Percentiles rank a stretch among this genome's conserved stretches.
Evolutionary conservation across 2,888 invertebrate species (phyloP).

Genomic region (Drosophila kambysellisi): DNA sequence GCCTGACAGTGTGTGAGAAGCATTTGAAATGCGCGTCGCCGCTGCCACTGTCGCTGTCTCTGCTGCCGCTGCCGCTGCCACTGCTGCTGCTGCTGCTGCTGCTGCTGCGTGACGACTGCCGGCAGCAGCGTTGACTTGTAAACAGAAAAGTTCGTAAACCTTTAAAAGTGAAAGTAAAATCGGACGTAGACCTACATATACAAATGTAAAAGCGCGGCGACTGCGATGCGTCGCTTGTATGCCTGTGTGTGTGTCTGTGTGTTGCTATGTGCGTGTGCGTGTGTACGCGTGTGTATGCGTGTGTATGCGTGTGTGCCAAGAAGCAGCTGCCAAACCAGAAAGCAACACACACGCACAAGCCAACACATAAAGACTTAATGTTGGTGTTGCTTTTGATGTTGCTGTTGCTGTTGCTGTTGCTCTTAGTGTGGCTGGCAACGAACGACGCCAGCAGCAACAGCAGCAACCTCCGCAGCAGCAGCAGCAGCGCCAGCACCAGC

Average conservation of each 20-base stretch:
- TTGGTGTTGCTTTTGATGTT: conserved; percentile 15
- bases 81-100: conserved; percentile 18
- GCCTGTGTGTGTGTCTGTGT: conserved; percentile 6
- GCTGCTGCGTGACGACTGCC: conserved; percentile 38
- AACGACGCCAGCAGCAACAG: conserved; percentile 46
- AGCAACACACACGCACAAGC: conserved; percentile 52
- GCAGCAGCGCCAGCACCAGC: conserved; percentile 24
- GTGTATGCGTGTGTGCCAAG: conserved; percentile 55
- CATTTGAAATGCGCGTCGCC: conserved; percentile 63
- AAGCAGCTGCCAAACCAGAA: conserved; percentile 76
- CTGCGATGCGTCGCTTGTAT: conserved; percentile 29
- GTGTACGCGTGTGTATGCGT: conserved; percentile 33
- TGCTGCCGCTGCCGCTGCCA: conserved; percentile 13
- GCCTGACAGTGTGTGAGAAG: conserved; percentile 41
- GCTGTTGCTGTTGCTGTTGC: conserved; percentile 39
- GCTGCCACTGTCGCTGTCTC: conserved; percentile 10
- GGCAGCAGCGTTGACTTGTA: conserved; percentile 74
- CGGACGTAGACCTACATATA: conserved; percentile 86
- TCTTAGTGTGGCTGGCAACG: conserved; percentile 53
- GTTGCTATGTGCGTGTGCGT: conserved; percentile 1
- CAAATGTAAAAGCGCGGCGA: conserved; percentile 64
- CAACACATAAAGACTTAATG: conserved; percentile 18
- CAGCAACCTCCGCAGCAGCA: conserved; percentile 15
- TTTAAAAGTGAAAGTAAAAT: conserved; percentile 86
- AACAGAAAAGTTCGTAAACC: conserved; percentile 85